Evolutionary conservation across 2,113 vertebrate genomes (phyloP).

Genomic region (Pagrus major): DNA sequence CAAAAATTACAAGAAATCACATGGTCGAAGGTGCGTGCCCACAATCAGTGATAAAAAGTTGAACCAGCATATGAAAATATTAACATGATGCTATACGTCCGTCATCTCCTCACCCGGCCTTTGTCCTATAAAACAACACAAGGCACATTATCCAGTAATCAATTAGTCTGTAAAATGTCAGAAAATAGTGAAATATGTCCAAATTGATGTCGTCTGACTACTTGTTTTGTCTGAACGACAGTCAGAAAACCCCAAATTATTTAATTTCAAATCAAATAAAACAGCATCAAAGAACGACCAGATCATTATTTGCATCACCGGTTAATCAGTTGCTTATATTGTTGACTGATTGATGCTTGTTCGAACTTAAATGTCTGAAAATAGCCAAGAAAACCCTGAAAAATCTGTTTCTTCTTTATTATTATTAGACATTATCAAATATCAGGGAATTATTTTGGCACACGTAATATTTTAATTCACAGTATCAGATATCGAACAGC

Average conservation of each 20-base stretch:
- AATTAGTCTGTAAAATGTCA: not conserved
- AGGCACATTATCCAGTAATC: not conserved
- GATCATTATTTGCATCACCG: not conserved
- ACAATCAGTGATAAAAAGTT: not conserved
- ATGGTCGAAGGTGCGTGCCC: not conserved
- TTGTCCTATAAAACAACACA: not conserved
- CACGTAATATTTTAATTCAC: too few species aligned
- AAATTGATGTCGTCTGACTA: not conserved
- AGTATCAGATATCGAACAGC: too few species aligned
- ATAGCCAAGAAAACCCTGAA: too few species aligned
- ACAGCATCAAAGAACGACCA: not conserved
- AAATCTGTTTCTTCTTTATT: too few species aligned
- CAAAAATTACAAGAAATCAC: conserved; percentile 4
- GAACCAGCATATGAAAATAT: not conserved
- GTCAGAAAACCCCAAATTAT: not conserved
- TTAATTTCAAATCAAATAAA: not conserved
- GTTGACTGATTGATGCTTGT: not conserved
- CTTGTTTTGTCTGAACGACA: not conserved
- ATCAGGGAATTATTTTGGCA: too few species aligned
- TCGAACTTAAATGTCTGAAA: not conserved
- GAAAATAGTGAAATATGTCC: not conserved
- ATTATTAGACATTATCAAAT: too few species aligned
- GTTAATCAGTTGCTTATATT: not conserved
- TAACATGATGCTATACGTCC: too few species aligned
- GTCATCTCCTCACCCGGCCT: not conserved